phyloP scores from a whole-genome alignment of 2,888 invertebrate species.

The Lithodes maja region DNA sequence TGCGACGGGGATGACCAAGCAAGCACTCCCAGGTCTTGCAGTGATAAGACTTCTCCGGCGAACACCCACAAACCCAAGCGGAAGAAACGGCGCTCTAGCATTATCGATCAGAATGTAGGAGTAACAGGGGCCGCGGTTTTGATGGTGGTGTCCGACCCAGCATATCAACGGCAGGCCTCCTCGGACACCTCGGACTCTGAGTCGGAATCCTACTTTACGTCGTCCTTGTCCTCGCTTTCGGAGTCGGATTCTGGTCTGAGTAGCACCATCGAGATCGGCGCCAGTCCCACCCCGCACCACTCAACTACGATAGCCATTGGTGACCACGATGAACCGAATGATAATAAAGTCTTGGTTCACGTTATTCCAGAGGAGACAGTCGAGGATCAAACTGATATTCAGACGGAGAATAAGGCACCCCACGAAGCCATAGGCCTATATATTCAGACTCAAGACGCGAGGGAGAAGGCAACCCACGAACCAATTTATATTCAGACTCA shows the following conservation, averaged over 20 bases:
- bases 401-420: background rate
- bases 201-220: constrained; percentile 8
- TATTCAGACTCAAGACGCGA: no score
- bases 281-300: constrained; percentile 16
- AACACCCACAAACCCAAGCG: constrained; percentile 1
- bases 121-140: constrained; percentile 57
- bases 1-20: background rate
- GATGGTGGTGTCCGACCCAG: constrained; percentile 57
- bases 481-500: background rate
- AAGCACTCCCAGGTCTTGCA: background rate
- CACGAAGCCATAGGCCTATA: no score
- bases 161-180: background rate
- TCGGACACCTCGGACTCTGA: constrained; percentile 22
- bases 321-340: background rate
- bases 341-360: constrained; percentile 5
- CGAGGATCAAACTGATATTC: background rate
- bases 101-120: constrained; percentile 58
- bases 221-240: constrained; percentile 39
- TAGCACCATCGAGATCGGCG: constrained; percentile 40
- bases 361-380: background rate
- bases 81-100: constrained; percentile 22
- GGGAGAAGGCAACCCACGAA: no score
- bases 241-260: constrained; percentile 47
- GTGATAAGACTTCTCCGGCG: background rate
- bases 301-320: constrained; percentile 46